A percentile compares a stretch with the other conserved stretches of the same genome.
Conservation (phyloP, 2,888 invertebrate genomes). For the Tenthredo amoena region DNA sequence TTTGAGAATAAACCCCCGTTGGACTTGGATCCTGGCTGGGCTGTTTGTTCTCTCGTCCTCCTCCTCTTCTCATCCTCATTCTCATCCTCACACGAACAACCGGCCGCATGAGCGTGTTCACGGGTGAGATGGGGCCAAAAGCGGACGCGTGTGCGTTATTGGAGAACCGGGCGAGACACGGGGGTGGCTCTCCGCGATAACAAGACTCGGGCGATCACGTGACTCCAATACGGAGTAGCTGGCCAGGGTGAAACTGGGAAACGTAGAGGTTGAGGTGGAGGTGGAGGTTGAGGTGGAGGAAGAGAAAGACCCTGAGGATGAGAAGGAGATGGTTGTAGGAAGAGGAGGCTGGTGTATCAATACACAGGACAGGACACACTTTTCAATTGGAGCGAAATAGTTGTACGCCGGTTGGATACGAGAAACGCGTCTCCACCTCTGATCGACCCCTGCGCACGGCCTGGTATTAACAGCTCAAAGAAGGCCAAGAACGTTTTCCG, state of each 20-base stretch:
- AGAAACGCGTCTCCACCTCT: constrained; percentile 31
- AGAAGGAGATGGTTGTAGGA: constrained; percentile 1
- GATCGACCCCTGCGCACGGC: constrained; percentile 4
- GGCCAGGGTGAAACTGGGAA: constrained; percentile 33
- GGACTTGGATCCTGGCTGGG: background rate
- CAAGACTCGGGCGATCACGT: constrained; percentile 62
- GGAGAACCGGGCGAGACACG: constrained; percentile 49
- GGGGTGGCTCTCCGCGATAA: constrained; percentile 53
- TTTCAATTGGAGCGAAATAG: constrained; percentile 67
- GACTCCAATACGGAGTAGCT: constrained; percentile 66
- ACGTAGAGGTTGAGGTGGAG: constrained; percentile 47
- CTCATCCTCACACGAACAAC: constrained; percentile 31
- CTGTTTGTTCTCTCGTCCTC: constrained; percentile 40
- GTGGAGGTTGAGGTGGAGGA: constrained; percentile 42
- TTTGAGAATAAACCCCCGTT: constrained; percentile 45
- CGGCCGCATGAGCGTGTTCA: background rate
- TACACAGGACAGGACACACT: constrained; percentile 63
- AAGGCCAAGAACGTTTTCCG: constrained; percentile 1
- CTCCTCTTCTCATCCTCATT: constrained; percentile 32
- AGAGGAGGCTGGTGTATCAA: constrained; percentile 61
- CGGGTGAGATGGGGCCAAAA: constrained; percentile 13
- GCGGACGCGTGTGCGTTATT: constrained; percentile 48
- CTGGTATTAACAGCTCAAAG: constrained; percentile 41
- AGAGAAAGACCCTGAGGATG: constrained; percentile 33
- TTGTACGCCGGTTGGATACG: constrained; percentile 59